phyloP scores from a whole-genome alignment of 2,113 vertebrate species.

The Copsychus sechellarum region DNA sequence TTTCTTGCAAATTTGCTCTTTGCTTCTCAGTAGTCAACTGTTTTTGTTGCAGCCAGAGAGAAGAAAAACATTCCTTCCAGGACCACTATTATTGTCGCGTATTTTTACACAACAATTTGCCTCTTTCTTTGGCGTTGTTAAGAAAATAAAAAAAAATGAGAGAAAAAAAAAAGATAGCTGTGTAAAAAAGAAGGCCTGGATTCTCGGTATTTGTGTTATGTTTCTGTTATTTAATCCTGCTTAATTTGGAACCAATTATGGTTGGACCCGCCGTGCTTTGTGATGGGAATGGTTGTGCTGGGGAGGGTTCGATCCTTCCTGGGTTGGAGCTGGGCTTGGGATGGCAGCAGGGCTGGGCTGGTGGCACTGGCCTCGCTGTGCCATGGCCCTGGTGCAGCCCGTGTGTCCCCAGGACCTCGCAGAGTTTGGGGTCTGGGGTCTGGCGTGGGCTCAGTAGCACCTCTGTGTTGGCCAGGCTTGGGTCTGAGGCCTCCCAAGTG shows the following conservation, averaged over 20 bases:
- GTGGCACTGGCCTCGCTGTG: fast-evolving
- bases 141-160: neutral
- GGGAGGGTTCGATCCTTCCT: neutral
- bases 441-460: neutral
- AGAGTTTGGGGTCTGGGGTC: neutral
- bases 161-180: neutral
- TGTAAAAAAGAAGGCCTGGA: constrained; percentile 50
- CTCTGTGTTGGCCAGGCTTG: neutral
- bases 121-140: constrained; percentile 41
- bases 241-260: constrained; percentile 59
- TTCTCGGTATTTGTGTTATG: neutral
- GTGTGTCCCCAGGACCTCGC: fast-evolving
- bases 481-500: neutral
- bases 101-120: constrained; percentile 77
- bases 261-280: neutral
- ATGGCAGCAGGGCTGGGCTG: neutral
- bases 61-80: constrained; percentile 73
- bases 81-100: constrained; percentile 62
- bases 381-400: neutral
- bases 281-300: neutral
- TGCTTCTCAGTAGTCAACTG: constrained; percentile 73
- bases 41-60: constrained; percentile 68
- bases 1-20: constrained; percentile 74
- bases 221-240: constrained; percentile 53
- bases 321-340: neutral